Conservation (phyloP, 2,888 invertebrate genomes). For the Capitulum mitella region DNA sequence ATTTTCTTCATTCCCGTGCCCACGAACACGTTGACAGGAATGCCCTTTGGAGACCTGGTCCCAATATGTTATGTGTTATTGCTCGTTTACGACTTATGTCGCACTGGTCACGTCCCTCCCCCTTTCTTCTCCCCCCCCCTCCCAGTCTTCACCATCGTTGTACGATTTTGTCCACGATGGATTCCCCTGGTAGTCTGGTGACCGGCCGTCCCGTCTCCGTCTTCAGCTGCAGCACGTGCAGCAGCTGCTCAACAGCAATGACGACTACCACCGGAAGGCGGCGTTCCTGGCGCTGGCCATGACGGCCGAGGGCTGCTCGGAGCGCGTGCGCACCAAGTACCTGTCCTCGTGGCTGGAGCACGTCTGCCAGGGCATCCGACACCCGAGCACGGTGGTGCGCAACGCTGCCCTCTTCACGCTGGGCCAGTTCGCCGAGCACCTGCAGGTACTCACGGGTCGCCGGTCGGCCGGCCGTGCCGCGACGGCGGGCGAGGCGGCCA, state of each 20-base stretch:
- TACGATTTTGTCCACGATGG: no score
- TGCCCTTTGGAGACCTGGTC: no score
- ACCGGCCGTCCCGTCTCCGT: no score
- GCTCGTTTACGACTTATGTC: no score
- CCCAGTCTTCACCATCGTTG: no score
- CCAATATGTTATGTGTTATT: no score
- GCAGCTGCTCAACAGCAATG: conserved; percentile 55
- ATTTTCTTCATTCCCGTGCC: no score
- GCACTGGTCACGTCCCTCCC: no score
- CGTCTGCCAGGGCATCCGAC: conserved; percentile 61
- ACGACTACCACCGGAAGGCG: conserved; percentile 60
- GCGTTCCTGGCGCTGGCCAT: conserved; percentile 66
- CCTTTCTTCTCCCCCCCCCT: no score
- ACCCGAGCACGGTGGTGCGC: conserved; percentile 56
- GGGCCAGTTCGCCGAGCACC: conserved; percentile 70
- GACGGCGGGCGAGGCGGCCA: no score
- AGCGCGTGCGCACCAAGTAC: conserved; percentile 63
- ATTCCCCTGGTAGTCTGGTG: no score
- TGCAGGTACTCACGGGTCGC: conserved; percentile 50
- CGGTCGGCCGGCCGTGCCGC: neutral
- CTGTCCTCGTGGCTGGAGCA: conserved; percentile 60
- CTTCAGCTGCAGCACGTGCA: conserved; percentile 54
- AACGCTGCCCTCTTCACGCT: conserved; percentile 70
- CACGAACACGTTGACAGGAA: no score
- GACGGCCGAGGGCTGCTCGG: conserved; percentile 68